Evolutionary conservation across 1,140 invertebrate species (phyloP).

Genomic region (Drosophila willistoni): DNA sequence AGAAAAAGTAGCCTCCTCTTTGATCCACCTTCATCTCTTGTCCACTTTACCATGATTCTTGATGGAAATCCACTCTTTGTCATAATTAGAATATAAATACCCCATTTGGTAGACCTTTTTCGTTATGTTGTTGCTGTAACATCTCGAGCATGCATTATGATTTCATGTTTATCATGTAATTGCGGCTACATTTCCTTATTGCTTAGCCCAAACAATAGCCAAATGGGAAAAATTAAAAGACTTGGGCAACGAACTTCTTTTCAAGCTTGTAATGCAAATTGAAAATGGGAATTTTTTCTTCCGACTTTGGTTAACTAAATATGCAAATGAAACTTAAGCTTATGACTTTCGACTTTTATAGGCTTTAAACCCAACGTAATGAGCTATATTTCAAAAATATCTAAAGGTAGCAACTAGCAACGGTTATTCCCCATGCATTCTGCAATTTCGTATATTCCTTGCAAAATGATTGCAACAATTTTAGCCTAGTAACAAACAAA

Average conservation of each 20-base stretch:
- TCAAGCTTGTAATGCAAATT: background rate
- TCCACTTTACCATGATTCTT: conserved; percentile 48
- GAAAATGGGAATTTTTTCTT: conserved; percentile 6
- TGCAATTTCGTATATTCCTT: too few species aligned
- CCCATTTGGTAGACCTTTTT: conserved; percentile 17
- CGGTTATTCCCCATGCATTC: too few species aligned
- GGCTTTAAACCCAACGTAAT: background rate
- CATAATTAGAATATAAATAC: conserved; percentile 79
- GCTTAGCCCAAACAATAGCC: conserved; percentile 31
- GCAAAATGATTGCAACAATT: too few species aligned
- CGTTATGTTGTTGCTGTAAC: conserved; percentile 60
- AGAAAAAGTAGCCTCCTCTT: conserved; percentile 45
- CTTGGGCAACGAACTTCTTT: conserved; percentile 46
- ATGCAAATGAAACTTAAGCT: background rate
- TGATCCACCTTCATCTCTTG: background rate
- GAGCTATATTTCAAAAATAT: background rate
- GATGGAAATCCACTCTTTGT: conserved; percentile 43
- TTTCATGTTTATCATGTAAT: conserved; percentile 51
- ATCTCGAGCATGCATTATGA: conserved; percentile 46
- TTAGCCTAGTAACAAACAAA: too few species aligned
- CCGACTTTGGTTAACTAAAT: background rate
- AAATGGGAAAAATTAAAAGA: conserved; percentile 43
- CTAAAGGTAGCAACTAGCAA: too few species aligned
- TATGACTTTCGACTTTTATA: background rate
- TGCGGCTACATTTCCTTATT: conserved; percentile 63